Evolutionary conservation across 2,113 vertebrate genomes (phyloP).

Genomic region (Upupa epops): DNA sequence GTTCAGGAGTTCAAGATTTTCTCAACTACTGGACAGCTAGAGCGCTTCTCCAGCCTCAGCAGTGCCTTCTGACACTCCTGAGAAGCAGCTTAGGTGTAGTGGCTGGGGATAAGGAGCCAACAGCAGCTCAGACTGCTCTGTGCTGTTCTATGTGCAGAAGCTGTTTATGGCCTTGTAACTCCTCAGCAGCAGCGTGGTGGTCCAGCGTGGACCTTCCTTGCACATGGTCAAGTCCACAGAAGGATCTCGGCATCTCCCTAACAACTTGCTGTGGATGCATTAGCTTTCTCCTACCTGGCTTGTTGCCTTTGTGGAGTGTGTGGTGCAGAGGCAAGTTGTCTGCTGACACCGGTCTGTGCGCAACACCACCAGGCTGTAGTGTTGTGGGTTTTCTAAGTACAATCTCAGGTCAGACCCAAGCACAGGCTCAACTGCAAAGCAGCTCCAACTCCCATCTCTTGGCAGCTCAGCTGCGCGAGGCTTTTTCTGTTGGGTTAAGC

Average conservation of each 20-base stretch:
- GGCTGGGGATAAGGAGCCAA: background rate
- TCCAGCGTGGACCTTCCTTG: background rate
- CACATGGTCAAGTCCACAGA: background rate
- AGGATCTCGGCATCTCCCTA: background rate
- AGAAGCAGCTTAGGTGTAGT: background rate
- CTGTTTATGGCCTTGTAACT: background rate
- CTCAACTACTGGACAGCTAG: background rate
- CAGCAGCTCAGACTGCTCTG: background rate
- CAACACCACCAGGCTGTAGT: fast-evolving
- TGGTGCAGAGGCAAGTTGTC: background rate
- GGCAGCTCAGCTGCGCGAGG: background rate
- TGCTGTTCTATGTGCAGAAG: fast-evolving
- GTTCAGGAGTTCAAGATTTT: background rate
- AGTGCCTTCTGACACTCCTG: background rate
- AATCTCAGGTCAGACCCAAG: fast-evolving
- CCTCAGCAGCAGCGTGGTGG: background rate
- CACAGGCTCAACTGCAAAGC: background rate
- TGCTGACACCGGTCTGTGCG: fast-evolving
- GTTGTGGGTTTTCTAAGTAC: background rate
- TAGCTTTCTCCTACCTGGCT: fast-evolving
- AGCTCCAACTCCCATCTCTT: background rate
- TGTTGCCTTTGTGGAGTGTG: fast-evolving
- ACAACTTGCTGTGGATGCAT: fast-evolving
- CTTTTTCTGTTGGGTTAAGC: background rate
- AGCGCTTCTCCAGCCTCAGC: background rate